A percentile compares a stretch with the other conserved stretches of the same genome.
Evolutionary conservation across 2,113 vertebrate genomes (phyloP).

Genomic region (Bubo blakistoni): DNA sequence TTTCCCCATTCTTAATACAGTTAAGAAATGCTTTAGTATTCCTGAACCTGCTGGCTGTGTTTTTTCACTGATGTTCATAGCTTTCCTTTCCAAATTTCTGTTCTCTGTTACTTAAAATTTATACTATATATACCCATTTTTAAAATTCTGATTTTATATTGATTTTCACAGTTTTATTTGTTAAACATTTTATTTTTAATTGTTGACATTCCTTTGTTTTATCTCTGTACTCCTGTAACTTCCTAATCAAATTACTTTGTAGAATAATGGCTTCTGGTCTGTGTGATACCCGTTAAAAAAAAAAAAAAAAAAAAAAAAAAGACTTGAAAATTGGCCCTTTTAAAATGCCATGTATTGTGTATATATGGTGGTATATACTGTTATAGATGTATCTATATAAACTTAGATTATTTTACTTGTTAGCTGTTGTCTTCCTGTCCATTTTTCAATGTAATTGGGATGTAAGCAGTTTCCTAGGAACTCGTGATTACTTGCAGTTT

Average conservation of each 20-base stretch:
- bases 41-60: neutral
- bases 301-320: neutral
- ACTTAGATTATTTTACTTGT: neutral
- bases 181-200: neutral
- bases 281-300: rapidly evolving
- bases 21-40: neutral
- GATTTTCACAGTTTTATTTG: neutral
- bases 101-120: neutral
- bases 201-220: neutral
- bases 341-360: neutral
- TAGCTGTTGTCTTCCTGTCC: neutral
- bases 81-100: neutral
- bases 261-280: neutral
- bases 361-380: neutral
- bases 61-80: neutral
- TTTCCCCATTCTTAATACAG: neutral
- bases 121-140: neutral
- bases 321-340: neutral
- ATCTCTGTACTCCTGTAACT: neutral
- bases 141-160: neutral
- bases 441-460: neutral
- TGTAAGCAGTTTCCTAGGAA: neutral
- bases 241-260: neutral
- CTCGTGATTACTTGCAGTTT: slow-evolving; percentile 10
- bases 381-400: neutral